Evolutionary conservation across 2,888 invertebrate genomes (phyloP).

Genomic region (Bugulina stolonifera): DNA sequence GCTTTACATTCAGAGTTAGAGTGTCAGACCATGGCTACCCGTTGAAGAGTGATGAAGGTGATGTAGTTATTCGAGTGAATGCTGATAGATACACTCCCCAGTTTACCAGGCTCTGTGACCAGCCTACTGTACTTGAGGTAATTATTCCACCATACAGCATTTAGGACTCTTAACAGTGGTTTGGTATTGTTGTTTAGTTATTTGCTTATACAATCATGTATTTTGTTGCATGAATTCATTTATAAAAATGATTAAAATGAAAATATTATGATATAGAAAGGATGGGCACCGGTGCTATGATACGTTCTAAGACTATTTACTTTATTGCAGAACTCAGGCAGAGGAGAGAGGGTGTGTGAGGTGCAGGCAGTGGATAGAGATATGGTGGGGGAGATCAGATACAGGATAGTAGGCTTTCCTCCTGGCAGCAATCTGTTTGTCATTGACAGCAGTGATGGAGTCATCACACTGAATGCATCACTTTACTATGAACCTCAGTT

Average conservation of each 20-base stretch:
- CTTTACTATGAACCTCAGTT: neutral
- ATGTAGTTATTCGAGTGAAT: neutral
- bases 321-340: neutral
- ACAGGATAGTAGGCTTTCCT: conserved; percentile 7
- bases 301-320: neutral
- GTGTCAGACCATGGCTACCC: neutral
- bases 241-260: too few relatives aligned
- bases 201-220: too few relatives aligned
- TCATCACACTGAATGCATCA: conserved; percentile 11
- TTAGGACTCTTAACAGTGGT: too few relatives aligned
- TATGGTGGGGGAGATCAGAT: neutral
- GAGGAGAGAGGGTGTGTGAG: neutral
- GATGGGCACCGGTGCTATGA: too few relatives aligned
- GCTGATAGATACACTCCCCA: conserved; percentile 14
- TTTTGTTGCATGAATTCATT: too few relatives aligned
- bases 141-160: too few relatives aligned
- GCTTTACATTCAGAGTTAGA: conserved; percentile 17
- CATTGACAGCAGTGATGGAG: conserved; percentile 1
- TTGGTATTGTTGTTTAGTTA: too few relatives aligned
- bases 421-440: conserved; percentile 14
- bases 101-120: neutral
- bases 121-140: conserved; percentile 6
- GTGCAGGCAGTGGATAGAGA: neutral
- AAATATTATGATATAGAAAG: too few relatives aligned
- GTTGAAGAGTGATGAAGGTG: conserved; percentile 8